These are phyloP conservation scores for Drosophila paulistorum DNA, from an alignment of 1,140 invertebrate genomes.

Conservation along the genomic window DNA sequence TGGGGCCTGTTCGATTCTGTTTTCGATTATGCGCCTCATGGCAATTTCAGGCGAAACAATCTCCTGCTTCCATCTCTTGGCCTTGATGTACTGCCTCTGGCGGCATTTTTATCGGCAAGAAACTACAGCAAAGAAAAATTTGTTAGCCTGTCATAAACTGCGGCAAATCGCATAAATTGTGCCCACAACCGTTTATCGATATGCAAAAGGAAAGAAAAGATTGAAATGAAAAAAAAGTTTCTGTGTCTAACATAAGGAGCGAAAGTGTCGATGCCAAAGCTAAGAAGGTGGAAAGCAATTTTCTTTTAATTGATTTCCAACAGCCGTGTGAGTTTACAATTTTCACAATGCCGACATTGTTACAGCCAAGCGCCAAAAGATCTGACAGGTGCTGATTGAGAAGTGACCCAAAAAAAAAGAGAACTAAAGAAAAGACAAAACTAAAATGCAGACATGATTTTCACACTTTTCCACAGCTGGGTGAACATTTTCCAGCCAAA, in stretches of 20 bases:
- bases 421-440: not conserved
- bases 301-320: conserved; percentile 77
- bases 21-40: conserved; percentile 74
- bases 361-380: conserved; percentile 48
- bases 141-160: conserved; percentile 77
- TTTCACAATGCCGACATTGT: conserved; percentile 15
- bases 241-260: conserved; percentile 24
- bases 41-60: conserved; percentile 49
- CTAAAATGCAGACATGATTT: conserved; percentile 45
- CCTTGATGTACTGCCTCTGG: conserved; percentile 70
- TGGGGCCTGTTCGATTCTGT: conserved; percentile 53
- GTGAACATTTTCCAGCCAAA: conserved; percentile 27
- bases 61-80: conserved; percentile 30
- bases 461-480: conserved; percentile 46
- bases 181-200: conserved; percentile 68
- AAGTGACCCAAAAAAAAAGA: conserved; percentile 65
- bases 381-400: conserved; percentile 75
- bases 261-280: conserved; percentile 67
- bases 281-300: conserved; percentile 50
- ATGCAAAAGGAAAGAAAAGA: conserved; percentile 44
- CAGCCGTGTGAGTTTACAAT: conserved; percentile 45
- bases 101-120: conserved; percentile 55
- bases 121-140: conserved; percentile 53
- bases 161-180: conserved; percentile 75
- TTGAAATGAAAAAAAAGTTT: conserved; percentile 4